phyloP scores from a whole-genome alignment of 2,797 vertebrate species.

The Lacerta agilis region DNA sequence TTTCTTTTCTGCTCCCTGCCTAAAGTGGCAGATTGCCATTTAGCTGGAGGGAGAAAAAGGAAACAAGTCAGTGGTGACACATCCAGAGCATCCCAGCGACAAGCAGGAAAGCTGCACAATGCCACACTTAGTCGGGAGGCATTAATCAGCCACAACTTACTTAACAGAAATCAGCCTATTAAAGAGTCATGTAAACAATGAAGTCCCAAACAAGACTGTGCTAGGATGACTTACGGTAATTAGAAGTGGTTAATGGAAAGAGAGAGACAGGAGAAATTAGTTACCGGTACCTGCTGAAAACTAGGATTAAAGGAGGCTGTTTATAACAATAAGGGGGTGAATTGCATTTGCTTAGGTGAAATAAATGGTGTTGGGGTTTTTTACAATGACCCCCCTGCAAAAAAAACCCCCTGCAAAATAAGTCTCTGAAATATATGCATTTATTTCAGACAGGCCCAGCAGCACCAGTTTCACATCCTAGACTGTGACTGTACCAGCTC shows the following conservation, averaged over 20 bases:
- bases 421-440: not conserved
- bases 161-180: conserved; percentile 75
- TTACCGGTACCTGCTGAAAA: conserved; percentile 73
- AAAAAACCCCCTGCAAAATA: not conserved
- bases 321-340: conserved; percentile 62
- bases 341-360: conserved; percentile 70
- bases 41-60: conserved; percentile 69
- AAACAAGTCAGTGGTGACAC: conserved; percentile 69
- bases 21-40: conserved; percentile 73
- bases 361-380: conserved; percentile 61
- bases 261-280: conserved; percentile 59
- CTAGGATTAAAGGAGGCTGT: conserved; percentile 60
- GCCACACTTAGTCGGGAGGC: conserved; percentile 74
- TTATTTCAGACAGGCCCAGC: not conserved
- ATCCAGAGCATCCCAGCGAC: conserved; percentile 71
- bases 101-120: conserved; percentile 68
- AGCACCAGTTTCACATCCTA: not conserved
- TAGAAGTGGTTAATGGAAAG: conserved; percentile 63
- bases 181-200: conserved; percentile 76
- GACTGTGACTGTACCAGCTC: no score
- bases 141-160: conserved; percentile 77
- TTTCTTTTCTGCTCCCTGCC: conserved; percentile 54
- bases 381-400: not conserved
- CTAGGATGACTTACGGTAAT: conserved; percentile 65
- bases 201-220: conserved; percentile 76